Evolutionary conservation across 2,113 vertebrate genomes (phyloP), one percentile per base, ranked within the genome.

Genomic region (Archocentrus centrarchus): DNA sequence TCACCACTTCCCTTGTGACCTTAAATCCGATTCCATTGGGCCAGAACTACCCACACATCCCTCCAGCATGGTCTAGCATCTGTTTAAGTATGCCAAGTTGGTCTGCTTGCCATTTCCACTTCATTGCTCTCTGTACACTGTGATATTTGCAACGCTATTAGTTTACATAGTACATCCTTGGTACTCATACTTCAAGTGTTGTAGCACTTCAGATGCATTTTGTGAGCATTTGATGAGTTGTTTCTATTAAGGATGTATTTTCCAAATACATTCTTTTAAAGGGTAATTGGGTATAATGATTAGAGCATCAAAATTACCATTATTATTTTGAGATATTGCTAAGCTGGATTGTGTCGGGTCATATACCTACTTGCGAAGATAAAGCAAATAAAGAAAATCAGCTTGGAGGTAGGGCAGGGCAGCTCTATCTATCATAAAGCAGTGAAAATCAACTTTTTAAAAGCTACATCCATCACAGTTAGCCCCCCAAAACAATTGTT

Each of bases 11-110:
- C 88, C 91, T 83, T 89, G 89, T 91, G 90, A 92, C 85, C 39
- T 85, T 86, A 86, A 91, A 90, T 92, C 88, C 81, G 84, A 91
- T 93, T 90, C 59, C 35, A 3, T 79, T 30, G n/a, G 64, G 63
- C 59, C 83, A 80, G 39, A 86, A 84, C 90, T 80, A 79, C 81
- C 59, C 79, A 84, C 88, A 79, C 85, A 88, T 87, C 87, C 75
- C 79, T 89, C 55, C 62, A 79, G 77, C 79, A 50, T 64, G 59
- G 79, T 82, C 41, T 24, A 80, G 77, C 18, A 55, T 89, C 75
- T 81, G 59, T 84, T 79, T 64, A 79, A 78, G 70, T 62, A 68
- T 83, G 88, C 76, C 47, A 50, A 70, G 37, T 83, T 58, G 24
- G 53, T 81, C 66, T 79, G 78, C 58, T 58, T 77, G 53, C 47